Evolutionary conservation across 2,888 invertebrate genomes (phyloP), one percentile per base, ranked within the genome.

Genomic region (Acholoe squamosa): DNA sequence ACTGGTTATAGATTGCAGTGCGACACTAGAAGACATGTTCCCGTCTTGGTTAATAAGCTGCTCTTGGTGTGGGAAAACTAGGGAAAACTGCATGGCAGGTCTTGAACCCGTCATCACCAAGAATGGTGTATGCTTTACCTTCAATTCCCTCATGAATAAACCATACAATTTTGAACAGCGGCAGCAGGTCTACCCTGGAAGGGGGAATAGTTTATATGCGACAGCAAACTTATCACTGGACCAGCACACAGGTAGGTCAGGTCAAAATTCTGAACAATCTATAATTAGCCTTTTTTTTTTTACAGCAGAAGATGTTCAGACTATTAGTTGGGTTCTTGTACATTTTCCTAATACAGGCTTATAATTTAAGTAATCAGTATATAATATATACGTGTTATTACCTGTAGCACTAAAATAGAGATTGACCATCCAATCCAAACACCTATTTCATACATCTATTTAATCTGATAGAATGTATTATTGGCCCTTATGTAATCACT

Each of bases 1-100:
- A n/a, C n/a, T 61, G n/a, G n/a, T 61, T n/a, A 61, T 19, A 61
- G 61, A 61, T 61, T 61, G 61, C 61, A 61, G 61, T 61, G 22
- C 19, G 7, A n/a, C 61, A n/a, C 3, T 61, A 3, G 61, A 61
- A n/a, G 61, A 61, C 61, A 19, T 61, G 19, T n/a, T 61, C 14
- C 61, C 61, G n/a, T 61, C 43, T 43, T 43, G 19, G 61, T n/a
- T n/a, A 3, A 61, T 61, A 1, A 61, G 61, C 61, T 61, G 61
- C 61, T 61, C 1, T 19, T 61, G 3, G 61, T n/a, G 3, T 61
- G 61, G n/a, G 14, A 61, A 3, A 3, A n/a, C 3, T 19, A 14
- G 3, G 5, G n/a, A n/a, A n/a, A 61, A 61, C 19, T 61, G 61
- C n/a, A 43, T 43, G 19, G 12, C 5, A n/a, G 12, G 5, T 7